These are phyloP conservation scores for Sycophila sp. DNA, from an alignment of 1,140 invertebrate genomes.

Conservation along the genomic window DNA sequence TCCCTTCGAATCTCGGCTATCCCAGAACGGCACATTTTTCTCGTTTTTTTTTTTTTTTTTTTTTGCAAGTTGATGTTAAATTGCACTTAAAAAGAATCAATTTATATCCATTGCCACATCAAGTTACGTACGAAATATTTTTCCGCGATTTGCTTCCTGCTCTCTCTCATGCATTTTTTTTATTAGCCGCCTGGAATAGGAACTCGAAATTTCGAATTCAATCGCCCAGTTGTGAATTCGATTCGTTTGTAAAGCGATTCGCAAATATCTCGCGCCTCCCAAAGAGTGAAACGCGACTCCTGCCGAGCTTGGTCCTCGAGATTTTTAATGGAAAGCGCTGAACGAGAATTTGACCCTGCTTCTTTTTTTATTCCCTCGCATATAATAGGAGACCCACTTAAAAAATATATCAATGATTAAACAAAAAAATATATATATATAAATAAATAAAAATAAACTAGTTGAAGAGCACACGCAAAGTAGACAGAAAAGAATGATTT, in stretches of 20 bases:
- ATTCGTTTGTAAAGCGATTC: neutral
- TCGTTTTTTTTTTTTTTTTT: too few species aligned
- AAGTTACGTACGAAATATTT: neutral
- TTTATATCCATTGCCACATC: neutral
- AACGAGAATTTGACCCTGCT: neutral
- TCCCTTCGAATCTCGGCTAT: neutral
- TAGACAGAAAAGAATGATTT: neutral
- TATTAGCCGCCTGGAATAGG: neutral
- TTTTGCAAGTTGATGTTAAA: neutral
- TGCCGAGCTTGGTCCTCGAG: neutral
- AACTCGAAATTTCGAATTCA: slow-evolving; percentile 3
- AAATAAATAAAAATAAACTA: neutral
- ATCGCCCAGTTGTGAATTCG: neutral
- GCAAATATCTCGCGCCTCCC: neutral
- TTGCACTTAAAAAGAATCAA: neutral
- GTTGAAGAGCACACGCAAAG: neutral
- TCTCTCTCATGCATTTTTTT: neutral
- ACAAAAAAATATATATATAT: too few species aligned
- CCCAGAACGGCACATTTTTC: neutral
- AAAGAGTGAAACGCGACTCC: neutral
- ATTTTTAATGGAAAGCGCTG: neutral
- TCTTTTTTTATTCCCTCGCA: neutral
- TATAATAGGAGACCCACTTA: too few species aligned
- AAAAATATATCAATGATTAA: too few species aligned
- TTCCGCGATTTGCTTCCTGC: neutral